Base-by-base conservation (phyloP, 2,888 invertebrate genomes). In the Dioctria rufipes region DNA sequence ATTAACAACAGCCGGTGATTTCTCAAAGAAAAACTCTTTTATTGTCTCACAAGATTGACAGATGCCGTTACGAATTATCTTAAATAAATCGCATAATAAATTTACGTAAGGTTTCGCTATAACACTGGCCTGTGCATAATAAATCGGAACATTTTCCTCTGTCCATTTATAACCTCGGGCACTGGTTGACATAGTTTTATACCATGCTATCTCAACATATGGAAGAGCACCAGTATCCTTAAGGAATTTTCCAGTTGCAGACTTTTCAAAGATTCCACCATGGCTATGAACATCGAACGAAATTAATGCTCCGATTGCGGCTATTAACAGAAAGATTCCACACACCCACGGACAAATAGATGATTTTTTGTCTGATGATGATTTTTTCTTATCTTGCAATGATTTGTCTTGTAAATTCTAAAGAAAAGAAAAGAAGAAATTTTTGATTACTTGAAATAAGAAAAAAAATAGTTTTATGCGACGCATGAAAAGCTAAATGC, bases 191-290 rank as follows among this genome's bases (percentile, higher is more conserved):
- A 92, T 90, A 0, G 92, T 90, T 82, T 90, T 91, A 85, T 92
- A 91, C 91, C 93, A 92, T 3, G 91, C 92, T 82, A 90, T 90
- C 84, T 94, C 92, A 77, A 92, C 92, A 84, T 93, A 92, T 75
- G 92, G 92, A 81, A 92, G 86, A 46, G 93, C 88, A 51, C 94
- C 94, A 49, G 92, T 91, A 84, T 93, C 92, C 84, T 92, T 92
- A 84, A 95, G 88, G 61, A 92, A 89, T 84, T 91, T 91, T 61
- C 92, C 93, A 5, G 93, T 93, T 84, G 91, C 90, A 63, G 94
- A 94, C 84, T 92, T 94, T 85, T 93, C 92, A 89, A 95, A 94
- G 82, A 92, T 90, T 67, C 93, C 93, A 80, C 93, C 93, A 85
- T 92, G 91, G 83, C 90, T 91, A 51, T 92, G 91, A 42, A 93